Percentiles rank a stretch among this genome's conserved stretches.
phyloP scores from a whole-genome alignment of 2,113 vertebrate genomes.

The Gasterosteus nipponicus region DNA sequence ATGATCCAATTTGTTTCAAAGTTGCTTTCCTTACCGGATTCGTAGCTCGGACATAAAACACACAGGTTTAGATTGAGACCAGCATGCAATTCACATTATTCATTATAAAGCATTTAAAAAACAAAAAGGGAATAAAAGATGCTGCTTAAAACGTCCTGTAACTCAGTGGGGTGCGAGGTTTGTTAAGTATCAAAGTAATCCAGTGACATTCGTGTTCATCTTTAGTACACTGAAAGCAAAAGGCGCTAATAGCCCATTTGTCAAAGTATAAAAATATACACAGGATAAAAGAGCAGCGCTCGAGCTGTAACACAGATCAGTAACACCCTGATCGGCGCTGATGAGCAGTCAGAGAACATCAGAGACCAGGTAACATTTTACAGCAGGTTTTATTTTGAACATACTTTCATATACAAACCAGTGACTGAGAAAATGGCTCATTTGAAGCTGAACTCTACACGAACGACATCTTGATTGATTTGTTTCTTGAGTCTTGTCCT shows the following conservation, averaged over 20 bases:
- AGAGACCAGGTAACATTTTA: conserved; percentile 63
- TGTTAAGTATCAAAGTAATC: conserved; percentile 1
- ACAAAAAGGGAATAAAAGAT: not conserved
- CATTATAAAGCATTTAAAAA: not conserved
- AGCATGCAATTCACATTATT: not conserved
- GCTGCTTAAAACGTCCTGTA: not conserved
- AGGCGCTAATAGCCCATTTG: not conserved
- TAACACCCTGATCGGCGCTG: not conserved
- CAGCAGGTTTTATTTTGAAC: conserved; percentile 82
- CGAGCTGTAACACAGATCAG: not conserved
- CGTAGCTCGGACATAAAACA: not conserved
- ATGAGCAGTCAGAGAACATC: conserved; percentile 39
- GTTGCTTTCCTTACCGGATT: not conserved
- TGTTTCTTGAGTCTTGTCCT: conserved; percentile 30
- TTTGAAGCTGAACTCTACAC: conserved; percentile 72
- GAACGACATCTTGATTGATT: conserved; percentile 57
- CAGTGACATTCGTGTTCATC: not conserved
- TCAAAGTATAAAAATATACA: not conserved
- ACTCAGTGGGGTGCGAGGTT: not conserved
- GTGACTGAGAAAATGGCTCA: conserved; percentile 83
- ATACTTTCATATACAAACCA: conserved; percentile 82
- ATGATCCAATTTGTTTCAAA: not conserved
- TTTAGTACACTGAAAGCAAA: not conserved
- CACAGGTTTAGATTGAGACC: not conserved
- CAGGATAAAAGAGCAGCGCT: not conserved